A percentile compares a stretch with the other conserved stretches of the same genome.
Conservation (phyloP, 2,888 invertebrate species). For the Sisyra terminalis region DNA sequence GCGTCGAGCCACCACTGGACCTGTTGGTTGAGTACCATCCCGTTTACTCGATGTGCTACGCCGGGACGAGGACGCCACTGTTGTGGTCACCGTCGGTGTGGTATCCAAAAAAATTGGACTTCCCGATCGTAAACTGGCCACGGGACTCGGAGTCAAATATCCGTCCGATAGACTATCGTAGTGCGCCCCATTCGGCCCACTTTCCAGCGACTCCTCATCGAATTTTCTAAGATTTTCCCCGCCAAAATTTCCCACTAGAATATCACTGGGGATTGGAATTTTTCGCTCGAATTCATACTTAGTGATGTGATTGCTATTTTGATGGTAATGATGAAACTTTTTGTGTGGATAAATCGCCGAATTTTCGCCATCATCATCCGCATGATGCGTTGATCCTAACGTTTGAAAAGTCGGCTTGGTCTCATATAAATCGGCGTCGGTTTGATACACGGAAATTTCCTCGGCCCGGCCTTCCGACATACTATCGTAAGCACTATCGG, state of each 20-base stretch:
- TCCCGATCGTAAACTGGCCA: conserved; percentile 5
- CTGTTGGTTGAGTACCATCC: conserved; percentile 20
- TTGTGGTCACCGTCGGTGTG: conserved; percentile 3
- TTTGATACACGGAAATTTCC: background rate
- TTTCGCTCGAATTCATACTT: no score
- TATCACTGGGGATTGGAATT: no score
- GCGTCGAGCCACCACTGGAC: conserved; percentile 63
- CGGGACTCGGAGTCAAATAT: conserved; percentile 7
- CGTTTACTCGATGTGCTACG: conserved; percentile 18
- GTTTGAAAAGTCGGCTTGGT: no score
- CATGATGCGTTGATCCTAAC: no score
- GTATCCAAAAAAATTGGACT: background rate
- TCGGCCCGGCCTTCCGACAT: conserved; percentile 1
- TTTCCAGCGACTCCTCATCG: no score
- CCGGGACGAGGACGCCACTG: conserved; percentile 9
- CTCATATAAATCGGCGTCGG: background rate
- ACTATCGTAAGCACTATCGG: conserved; percentile 4
- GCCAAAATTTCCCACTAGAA: no score
- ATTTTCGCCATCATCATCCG: no score
- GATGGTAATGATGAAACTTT: no score
- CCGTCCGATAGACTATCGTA: conserved; percentile 9
- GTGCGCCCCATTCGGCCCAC: no score
- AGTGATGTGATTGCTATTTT: no score
- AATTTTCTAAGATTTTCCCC: no score
- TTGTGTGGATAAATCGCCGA: no score